Evolutionary conservation across 2,888 invertebrate genomes (phyloP), one percentile per base, ranked within the genome.

Genomic region (Trisateles emortualis): DNA sequence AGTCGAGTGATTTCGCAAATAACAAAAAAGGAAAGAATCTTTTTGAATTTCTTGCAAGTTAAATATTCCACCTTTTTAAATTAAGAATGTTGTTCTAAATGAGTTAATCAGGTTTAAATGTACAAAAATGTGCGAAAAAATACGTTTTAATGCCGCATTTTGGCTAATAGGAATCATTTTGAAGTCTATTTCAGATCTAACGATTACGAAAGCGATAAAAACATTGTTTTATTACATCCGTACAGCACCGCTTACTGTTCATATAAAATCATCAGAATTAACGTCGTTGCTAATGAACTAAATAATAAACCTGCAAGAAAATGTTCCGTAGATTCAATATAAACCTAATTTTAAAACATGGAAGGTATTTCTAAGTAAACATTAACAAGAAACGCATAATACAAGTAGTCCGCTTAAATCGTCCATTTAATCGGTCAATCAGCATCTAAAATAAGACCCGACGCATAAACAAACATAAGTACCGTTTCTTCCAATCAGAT

Each of bases 141-240:
- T 30, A 14, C 26, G 3, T 16, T 11, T 10, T 8, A 11, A 5
- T 30, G 41, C 14, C 11, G 19, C 38, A 11, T 32, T 35, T 35
- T 13, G 29, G 24, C 5, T 40, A 59, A 48, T 40, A 36, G 64
- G 65, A 68, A 46, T 64, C 56, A 65, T 36, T 35, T 51, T 38
- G 22, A 9, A 43, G 41, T 64, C 58, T 64, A 68, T 65, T 68
- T 62, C 14, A 3, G 48, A 22, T 22, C 0, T 32, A 58, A 35
- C 43, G 51, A 53, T 56, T 46, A 36, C 41, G 38, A 48, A 52
- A 52, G 39, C 50, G 35, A 48, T 60, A 55, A 59, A 52, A 67
- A 42, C 10, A 43, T 54, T 38, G 42, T 61, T 68, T 56, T 57
- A 65, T 52, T 39, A 49, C 54, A 45, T 57, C 54, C 59, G 54